phyloP scores from a whole-genome alignment of 92 coral and sea anemone species.

The Bergia puertoricense region DNA sequence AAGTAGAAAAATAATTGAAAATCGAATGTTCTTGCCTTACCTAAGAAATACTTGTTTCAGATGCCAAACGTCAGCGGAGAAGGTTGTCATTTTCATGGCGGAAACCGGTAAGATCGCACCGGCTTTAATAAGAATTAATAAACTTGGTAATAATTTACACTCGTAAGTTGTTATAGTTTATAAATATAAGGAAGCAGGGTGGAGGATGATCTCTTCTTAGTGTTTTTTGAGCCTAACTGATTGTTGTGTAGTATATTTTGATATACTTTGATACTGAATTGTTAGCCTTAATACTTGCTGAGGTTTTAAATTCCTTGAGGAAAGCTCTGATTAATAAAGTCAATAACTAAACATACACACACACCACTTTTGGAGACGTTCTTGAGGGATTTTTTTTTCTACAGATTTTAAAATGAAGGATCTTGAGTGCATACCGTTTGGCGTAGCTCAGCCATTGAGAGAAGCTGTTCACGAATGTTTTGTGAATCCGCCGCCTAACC shows the following conservation, averaged over 20 bases:
- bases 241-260: too few relatives aligned
- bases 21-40: neutral
- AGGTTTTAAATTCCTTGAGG: too few relatives aligned
- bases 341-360: too few relatives aligned
- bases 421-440: constrained; percentile 91
- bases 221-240: too few relatives aligned
- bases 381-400: neutral
- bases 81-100: constrained; percentile 83
- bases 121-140: neutral
- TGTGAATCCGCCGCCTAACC: constrained; percentile 74
- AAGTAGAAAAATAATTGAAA: neutral
- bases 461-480: constrained; percentile 91
- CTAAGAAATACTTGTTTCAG: constrained; percentile 37
- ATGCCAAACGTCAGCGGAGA: constrained; percentile 75
- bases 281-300: too few relatives aligned
- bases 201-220: neutral
- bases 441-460: constrained; percentile 79
- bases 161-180: too few relatives aligned
- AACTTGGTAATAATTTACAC: too few relatives aligned
- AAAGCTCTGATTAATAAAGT: too few relatives aligned
- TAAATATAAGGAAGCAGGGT: too few relatives aligned
- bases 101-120: constrained; percentile 62
- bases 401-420: constrained; percentile 79
- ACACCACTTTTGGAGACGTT: neutral
- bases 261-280: too few relatives aligned